Evolutionary conservation across 2,888 invertebrate species (phyloP).

Genomic region (Platerodrilus igneus): DNA sequence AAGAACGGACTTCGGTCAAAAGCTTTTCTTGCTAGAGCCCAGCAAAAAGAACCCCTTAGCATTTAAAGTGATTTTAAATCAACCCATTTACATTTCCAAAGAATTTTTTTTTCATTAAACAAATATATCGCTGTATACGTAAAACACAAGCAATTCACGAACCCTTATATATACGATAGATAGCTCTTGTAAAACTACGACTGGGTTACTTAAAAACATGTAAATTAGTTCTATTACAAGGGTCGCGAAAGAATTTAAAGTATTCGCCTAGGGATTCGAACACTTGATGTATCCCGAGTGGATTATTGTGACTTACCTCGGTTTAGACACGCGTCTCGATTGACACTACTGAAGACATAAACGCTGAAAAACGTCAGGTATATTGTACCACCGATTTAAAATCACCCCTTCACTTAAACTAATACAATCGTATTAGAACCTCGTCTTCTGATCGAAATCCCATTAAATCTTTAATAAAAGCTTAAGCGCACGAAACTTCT

Average conservation of each 20-base stretch:
- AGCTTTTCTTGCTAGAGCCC: conserved; percentile 26
- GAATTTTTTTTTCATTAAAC: conserved; percentile 21
- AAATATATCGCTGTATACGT: too few relatives aligned
- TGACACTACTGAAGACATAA: conserved; percentile 15
- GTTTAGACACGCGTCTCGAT: conserved; percentile 29
- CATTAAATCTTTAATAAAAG: conserved; percentile 31
- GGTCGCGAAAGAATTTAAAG: conserved; percentile 33
- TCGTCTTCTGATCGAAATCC: conserved; percentile 37
- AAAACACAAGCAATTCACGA: conserved; percentile 8
- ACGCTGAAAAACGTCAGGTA: conserved; percentile 25
- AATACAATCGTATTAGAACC: conserved; percentile 32
- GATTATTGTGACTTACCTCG: conserved; percentile 33
- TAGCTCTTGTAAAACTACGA: conserved; percentile 16
- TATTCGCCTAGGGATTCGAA: conserved; percentile 30
- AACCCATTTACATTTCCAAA: conserved; percentile 40
- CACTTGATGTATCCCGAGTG: conserved; percentile 32
- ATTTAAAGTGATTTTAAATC: conserved; percentile 45
- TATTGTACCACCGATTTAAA: conserved; percentile 26
- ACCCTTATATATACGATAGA: conserved; percentile 21
- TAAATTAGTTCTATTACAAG: conserved; percentile 31
- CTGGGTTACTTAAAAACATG: conserved; percentile 30
- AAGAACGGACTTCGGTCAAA: conserved; percentile 32
- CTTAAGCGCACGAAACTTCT: conserved; percentile 34
- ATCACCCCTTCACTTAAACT: conserved; percentile 29
- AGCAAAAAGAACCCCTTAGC: conserved; percentile 43